Evolutionary conservation across 2,797 vertebrate species (phyloP), one percentile per base, ranked within the genome.

Genomic region (Xiphophorus birchmanni): DNA sequence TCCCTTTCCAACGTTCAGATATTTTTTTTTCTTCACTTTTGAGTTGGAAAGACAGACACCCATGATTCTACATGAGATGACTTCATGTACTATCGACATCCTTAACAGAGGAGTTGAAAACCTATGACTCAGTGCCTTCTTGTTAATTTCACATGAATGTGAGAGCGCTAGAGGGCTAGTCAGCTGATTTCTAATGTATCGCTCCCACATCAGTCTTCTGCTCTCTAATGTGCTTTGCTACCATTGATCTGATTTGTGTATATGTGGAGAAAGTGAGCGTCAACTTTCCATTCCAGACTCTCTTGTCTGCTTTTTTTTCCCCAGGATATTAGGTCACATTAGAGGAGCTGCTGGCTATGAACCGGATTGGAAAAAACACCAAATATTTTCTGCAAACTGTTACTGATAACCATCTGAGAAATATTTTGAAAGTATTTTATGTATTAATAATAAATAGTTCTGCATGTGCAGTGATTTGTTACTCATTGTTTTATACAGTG

Each of bases 141-240:
- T 80, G 35, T 83, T 52, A 42, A 17, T 77, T 35, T 71, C 60
- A 40, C 42, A n/a, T 40, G 29, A 63, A 76, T 69, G 50, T 50
- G 17, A 47, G 75, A 52, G n/a, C 76, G 75, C 47, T 32, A 5
- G 21, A 44, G 74, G 67, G 73, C 32, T 75, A 65, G 82, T 89
- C 80, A 83, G 73, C 73, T 82, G 80, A 85, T 72, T 76, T 32
- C 15, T 79, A 82, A 88, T 44, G 73, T 44, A 63, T 77, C 42
- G 60, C 76, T 8, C 67, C 60, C 60, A 29, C 77, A 80, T 74
- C 76, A 26, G 74, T 86, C 75, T 54, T 79, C 40, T 80, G 67
- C 17, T 42, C 35, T 63, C 80, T 77, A 72, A 86, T 79, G 60
- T 26, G 65, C 83, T 78, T 73, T 21, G 37, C 37, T 58, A 65